Conservation (phyloP, 1,140 invertebrate genomes). For the Drosophila malerkotliana region DNA sequence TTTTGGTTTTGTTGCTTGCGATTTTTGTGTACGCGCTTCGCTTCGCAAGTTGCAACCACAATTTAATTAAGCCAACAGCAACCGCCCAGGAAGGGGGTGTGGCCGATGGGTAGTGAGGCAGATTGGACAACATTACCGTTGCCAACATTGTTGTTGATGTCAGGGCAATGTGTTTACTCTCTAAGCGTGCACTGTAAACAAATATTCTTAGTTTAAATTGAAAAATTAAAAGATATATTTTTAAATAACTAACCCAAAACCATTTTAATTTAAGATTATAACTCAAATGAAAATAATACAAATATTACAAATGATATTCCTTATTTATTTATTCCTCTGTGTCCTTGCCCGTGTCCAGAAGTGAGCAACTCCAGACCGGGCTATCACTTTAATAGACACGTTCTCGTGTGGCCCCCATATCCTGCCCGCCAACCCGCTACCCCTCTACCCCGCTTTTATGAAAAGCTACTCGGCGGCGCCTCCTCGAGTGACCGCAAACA, state of each 20-base stretch:
- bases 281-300: no score
- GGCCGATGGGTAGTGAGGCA: constrained; percentile 10
- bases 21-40: constrained; percentile 80
- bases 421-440: constrained; percentile 17
- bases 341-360: constrained; percentile 34
- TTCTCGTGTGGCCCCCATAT: constrained; percentile 34
- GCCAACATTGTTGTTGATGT: constrained; percentile 55
- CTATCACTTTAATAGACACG: constrained; percentile 60
- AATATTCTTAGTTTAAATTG: neutral
- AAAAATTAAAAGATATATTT: neutral
- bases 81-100: constrained; percentile 35
- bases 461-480: constrained; percentile 37
- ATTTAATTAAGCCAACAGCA: constrained; percentile 82
- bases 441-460: neutral
- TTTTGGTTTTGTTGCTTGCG: constrained; percentile 46
- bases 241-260: no score
- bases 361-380: constrained; percentile 40
- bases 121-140: constrained; percentile 49
- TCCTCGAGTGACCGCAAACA: constrained; percentile 65
- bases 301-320: no score
- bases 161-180: constrained; percentile 55
- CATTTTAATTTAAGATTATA: neutral
- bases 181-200: constrained; percentile 1
- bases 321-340: neutral
- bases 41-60: constrained; percentile 77